Evolutionary conservation across 2,113 vertebrate genomes (phyloP).

Genomic region (Caranx melampygus): DNA sequence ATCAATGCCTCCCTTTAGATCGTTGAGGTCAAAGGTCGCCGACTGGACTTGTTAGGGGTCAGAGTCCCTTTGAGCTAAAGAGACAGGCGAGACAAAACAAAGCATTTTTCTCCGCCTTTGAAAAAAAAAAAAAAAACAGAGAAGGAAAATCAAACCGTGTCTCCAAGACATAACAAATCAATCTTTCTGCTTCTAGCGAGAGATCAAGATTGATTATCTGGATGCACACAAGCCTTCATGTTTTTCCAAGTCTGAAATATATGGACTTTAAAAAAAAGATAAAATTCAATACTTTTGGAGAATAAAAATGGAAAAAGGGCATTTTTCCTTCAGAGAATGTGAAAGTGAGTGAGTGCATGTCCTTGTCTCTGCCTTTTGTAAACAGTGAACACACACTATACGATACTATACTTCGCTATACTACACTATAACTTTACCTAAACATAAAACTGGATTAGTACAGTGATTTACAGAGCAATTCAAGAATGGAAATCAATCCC

Average conservation of each 20-base stretch:
- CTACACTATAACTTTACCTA: too few relatives aligned
- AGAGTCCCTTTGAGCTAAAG: slow-evolving; percentile 50
- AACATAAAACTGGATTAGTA: too few relatives aligned
- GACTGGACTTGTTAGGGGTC: slow-evolving; percentile 70
- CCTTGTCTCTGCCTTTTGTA: slow-evolving; percentile 14
- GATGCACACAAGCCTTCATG: slow-evolving; percentile 51
- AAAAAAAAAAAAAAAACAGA: slow-evolving; percentile 19
- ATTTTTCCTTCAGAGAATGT: not conserved
- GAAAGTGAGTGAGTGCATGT: not conserved
- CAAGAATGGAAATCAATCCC: too few relatives aligned
- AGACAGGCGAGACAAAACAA: slow-evolving; percentile 74
- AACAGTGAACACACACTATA: not conserved
- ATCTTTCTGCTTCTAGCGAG: slow-evolving; percentile 51
- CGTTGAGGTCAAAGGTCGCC: slow-evolving; percentile 58
- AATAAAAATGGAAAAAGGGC: slow-evolving; percentile 19
- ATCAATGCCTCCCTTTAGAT: slow-evolving; percentile 56
- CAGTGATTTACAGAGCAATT: too few relatives aligned
- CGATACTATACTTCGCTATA: too few relatives aligned
- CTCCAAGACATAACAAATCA: slow-evolving; percentile 70
- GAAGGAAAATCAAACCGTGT: slow-evolving; percentile 37
- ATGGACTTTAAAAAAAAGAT: slow-evolving; percentile 52
- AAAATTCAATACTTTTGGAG: slow-evolving; percentile 53
- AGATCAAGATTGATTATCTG: slow-evolving; percentile 65
- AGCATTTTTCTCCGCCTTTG: slow-evolving; percentile 31
- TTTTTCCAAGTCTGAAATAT: slow-evolving; percentile 54